phyloP scores from a whole-genome alignment of 2,888 invertebrate genomes.

The Drosophila helvetica region DNA sequence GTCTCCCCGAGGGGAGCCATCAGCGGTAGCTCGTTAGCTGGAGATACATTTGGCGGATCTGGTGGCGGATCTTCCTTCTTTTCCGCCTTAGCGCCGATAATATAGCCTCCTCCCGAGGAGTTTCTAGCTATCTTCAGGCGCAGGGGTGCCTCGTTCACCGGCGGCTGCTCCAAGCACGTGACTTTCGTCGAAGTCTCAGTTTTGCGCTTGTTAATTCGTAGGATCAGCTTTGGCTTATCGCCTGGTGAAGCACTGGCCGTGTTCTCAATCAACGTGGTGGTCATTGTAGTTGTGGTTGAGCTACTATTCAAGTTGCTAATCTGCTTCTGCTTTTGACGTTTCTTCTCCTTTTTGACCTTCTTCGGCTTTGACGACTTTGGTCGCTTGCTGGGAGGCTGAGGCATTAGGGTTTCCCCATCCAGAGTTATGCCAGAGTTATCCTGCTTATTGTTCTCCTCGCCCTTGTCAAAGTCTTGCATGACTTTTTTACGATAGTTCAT shows the following conservation, averaged over 20 bases:
- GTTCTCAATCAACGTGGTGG: constrained; percentile 85
- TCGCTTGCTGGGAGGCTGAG: constrained; percentile 66
- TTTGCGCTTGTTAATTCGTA: constrained; percentile 86
- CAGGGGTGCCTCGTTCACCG: constrained; percentile 87
- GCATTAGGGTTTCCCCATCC: constrained; percentile 39
- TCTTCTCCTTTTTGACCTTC: constrained; percentile 86
- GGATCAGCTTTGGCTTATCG: constrained; percentile 90
- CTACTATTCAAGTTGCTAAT: constrained; percentile 77
- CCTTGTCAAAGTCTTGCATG: constrained; percentile 92
- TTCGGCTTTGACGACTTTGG: constrained; percentile 82
- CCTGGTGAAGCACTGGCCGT: constrained; percentile 78
- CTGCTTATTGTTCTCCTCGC: constrained; percentile 83
- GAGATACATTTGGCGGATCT: constrained; percentile 34
- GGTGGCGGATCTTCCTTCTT: constrained; percentile 61
- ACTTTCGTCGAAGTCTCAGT: constrained; percentile 65
- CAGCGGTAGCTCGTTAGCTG: constrained; percentile 40
- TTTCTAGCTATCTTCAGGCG: constrained; percentile 93
- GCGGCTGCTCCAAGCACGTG: constrained; percentile 28
- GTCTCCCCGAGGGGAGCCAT: constrained; percentile 33
- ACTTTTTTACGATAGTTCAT: constrained; percentile 94
- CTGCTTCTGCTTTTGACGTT: constrained; percentile 83
- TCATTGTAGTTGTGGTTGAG: constrained; percentile 65
- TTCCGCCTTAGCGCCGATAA: constrained; percentile 78
- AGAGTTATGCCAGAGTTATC: constrained; percentile 21
- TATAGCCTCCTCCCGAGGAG: constrained; percentile 89